phyloP scores from a whole-genome alignment of 1,140 invertebrate genomes.

The Drosophila triauraria region DNA sequence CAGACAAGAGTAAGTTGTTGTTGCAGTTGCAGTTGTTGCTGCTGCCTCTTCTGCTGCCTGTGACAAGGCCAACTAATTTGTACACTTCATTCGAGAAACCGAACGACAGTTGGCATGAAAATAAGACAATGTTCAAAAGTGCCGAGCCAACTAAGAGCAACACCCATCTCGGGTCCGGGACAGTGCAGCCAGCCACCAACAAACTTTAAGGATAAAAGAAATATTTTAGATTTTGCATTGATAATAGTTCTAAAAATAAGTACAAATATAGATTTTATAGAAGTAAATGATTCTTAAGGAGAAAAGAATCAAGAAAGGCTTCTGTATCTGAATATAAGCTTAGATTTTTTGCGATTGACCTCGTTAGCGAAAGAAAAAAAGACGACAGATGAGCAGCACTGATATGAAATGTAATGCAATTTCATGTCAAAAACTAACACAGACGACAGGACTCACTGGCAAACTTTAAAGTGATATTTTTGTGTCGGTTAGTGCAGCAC shows the following conservation, averaged over 20 bases:
- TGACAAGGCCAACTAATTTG: slow-evolving; percentile 82
- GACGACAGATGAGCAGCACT: neutral
- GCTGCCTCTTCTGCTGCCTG: slow-evolving; percentile 40
- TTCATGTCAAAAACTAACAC: slow-evolving; percentile 81
- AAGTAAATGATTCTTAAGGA: no score
- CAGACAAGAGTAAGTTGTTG: slow-evolving; percentile 44
- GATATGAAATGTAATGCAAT: slow-evolving; percentile 79
- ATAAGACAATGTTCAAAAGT: slow-evolving; percentile 71
- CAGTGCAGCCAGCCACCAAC: neutral
- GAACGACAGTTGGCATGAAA: slow-evolving; percentile 76
- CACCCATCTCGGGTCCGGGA: slow-evolving; percentile 37
- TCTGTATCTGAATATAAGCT: no score
- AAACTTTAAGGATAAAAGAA: neutral
- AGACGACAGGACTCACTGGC: slow-evolving; percentile 62
- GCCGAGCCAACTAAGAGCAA: slow-evolving; percentile 51
- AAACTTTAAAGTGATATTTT: slow-evolving; percentile 84
- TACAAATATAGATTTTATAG: no score
- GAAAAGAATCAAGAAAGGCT: no score
- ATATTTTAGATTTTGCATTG: no score
- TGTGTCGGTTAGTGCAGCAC: slow-evolving; percentile 71
- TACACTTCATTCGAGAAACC: slow-evolving; percentile 74
- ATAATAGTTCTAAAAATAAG: no score
- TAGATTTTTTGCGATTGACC: neutral
- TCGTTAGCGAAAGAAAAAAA: neutral
- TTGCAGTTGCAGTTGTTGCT: slow-evolving; percentile 22